phyloP scores from a whole-genome alignment of 2,888 invertebrate species.

The Spodoptera picta region DNA sequence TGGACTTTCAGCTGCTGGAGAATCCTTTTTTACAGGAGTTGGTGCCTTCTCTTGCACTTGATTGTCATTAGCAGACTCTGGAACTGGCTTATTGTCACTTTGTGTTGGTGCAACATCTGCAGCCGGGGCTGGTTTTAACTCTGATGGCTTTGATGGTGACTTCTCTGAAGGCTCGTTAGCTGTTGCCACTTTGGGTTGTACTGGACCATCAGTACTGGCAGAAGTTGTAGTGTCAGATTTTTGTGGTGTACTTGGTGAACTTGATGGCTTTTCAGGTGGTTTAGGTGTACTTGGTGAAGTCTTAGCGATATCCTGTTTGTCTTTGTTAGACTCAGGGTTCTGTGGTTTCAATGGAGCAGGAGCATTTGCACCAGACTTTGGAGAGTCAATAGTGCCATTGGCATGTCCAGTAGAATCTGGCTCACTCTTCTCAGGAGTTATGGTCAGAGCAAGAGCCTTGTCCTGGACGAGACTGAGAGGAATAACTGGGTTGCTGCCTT shows the following conservation, averaged over 20 bases:
- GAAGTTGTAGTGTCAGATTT: conserved; percentile 72
- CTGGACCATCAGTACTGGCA: conserved; percentile 69
- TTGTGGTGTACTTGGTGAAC: conserved; percentile 74
- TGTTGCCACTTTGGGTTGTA: conserved; percentile 78
- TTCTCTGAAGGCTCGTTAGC: conserved; percentile 80
- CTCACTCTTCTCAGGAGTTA: conserved; percentile 84
- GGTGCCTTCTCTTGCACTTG: conserved; percentile 72
- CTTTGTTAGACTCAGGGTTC: conserved; percentile 79
- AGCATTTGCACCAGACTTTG: conserved; percentile 75
- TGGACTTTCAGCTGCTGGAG: conserved; percentile 64
- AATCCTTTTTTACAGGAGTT: conserved; percentile 67
- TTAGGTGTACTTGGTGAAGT: conserved; percentile 84
- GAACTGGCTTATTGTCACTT: conserved; percentile 79
- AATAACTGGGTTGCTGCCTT: conserved; percentile 74
- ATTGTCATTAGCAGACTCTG: conserved; percentile 79
- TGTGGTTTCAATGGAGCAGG: conserved; percentile 76
- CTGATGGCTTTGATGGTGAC: conserved; percentile 78
- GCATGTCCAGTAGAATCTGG: conserved; percentile 79
- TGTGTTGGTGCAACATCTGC: conserved; percentile 81
- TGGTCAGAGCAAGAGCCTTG: conserved; percentile 81
- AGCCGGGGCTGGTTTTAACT: conserved; percentile 76
- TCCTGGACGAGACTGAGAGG: conserved; percentile 84
- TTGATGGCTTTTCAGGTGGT: conserved; percentile 79
- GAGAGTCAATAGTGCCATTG: conserved; percentile 83
- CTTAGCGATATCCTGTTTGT: conserved; percentile 83